Percentiles rank a stretch among this genome's conserved stretches.
Evolutionary conservation across 2,113 vertebrate genomes (phyloP).

Genomic region (Ageneiosus marmoratus): DNA sequence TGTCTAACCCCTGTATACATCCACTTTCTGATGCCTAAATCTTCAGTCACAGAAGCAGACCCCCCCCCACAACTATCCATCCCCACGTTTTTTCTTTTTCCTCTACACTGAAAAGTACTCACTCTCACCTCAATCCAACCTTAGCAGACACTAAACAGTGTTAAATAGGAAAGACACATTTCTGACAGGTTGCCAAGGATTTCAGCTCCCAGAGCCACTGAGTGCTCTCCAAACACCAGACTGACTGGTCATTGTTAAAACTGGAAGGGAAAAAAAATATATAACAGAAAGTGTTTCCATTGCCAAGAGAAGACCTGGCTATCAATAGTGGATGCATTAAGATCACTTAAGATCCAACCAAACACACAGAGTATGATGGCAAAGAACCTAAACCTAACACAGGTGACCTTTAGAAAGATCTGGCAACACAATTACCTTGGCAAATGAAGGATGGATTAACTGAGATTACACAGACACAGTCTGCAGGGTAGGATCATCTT

Average conservation of each 20-base stretch:
- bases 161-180: slow-evolving; percentile 58
- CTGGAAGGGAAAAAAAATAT: neutral
- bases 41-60: neutral
- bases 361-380: neutral
- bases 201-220: slow-evolving; percentile 39
- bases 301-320: neutral
- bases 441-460: slow-evolving; percentile 21
- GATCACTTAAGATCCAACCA: neutral
- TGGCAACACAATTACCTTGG: neutral
- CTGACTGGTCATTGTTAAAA: slow-evolving; percentile 57
- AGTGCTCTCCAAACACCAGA: slow-evolving; percentile 56
- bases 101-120: slow-evolving; percentile 7
- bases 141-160: slow-evolving; percentile 34
- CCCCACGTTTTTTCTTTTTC: neutral
- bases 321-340: slow-evolving; percentile 12
- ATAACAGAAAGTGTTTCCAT: slow-evolving; percentile 56
- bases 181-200: slow-evolving; percentile 52
- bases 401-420: slow-evolving; percentile 16
- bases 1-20: too few species aligned
- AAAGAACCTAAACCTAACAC: slow-evolving; percentile 5
- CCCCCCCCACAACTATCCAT: too few species aligned
- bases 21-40: neutral
- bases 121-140: slow-evolving; percentile 3
- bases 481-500: slow-evolving; percentile 11
- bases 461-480: slow-evolving; percentile 12